Conservation (phyloP, 2,888 invertebrate genomes). For the Desoria tigrina region DNA sequence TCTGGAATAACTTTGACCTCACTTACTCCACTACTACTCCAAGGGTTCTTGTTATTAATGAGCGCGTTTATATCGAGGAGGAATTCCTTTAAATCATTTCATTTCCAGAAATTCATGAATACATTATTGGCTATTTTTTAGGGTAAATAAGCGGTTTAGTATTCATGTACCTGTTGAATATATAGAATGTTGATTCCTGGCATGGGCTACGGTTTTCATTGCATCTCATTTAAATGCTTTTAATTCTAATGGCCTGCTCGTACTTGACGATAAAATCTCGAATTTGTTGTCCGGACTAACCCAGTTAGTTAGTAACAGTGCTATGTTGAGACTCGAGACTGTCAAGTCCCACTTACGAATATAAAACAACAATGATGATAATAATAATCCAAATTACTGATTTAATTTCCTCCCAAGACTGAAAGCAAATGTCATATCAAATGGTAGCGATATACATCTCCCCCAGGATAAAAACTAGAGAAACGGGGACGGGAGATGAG, state of each 20-base stretch:
- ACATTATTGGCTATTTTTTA: too few species aligned
- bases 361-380: neutral
- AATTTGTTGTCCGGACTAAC: neutral
- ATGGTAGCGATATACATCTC: neutral
- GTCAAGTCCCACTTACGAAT: neutral
- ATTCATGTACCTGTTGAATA: too few species aligned
- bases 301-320: neutral
- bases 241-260: constrained; percentile 6
- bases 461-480: neutral
- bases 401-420: constrained; percentile 8
- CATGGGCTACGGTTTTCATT: too few species aligned
- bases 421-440: constrained; percentile 7
- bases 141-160: too few species aligned
- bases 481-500: neutral
- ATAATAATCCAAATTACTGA: neutral
- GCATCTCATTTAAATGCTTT: constrained; percentile 1
- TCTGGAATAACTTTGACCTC: neutral
- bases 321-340: neutral
- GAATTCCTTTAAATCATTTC: too few species aligned
- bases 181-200: too few species aligned
- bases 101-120: too few species aligned
- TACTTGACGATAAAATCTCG: too few species aligned
- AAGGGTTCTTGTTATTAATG: too few species aligned
- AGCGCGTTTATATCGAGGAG: too few species aligned
- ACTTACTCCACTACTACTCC: too few species aligned